These are phyloP conservation scores for Seriola aureovittata DNA, from an alignment of 2,113 vertebrate genomes.

Conservation along the genomic window DNA sequence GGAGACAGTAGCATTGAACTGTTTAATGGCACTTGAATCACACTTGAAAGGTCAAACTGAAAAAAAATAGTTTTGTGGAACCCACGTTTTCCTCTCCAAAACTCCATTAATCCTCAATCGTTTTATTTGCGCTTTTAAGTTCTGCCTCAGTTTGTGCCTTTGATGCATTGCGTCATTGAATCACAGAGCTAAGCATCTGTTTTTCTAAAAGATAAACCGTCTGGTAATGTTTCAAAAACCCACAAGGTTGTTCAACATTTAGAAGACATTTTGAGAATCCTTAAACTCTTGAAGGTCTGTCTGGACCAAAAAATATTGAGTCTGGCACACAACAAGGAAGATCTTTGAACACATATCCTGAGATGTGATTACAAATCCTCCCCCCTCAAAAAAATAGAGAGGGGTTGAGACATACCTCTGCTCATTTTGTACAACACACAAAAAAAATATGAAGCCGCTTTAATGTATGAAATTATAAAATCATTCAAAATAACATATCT, in stretches of 20 bases:
- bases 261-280: slow-evolving; percentile 3
- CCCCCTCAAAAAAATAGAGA: neutral
- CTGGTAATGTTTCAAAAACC: neutral
- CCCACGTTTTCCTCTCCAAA: neutral
- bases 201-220: neutral
- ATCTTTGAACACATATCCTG: neutral
- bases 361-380: neutral
- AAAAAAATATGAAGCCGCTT: neutral
- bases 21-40: slow-evolving; percentile 11
- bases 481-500: neutral
- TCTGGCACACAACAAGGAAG: neutral
- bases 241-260: neutral
- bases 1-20: neutral
- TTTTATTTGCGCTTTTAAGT: neutral
- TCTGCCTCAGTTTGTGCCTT: neutral
- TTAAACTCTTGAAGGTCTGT: neutral
- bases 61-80: neutral
- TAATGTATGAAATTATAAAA: neutral
- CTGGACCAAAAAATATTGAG: neutral
- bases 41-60: neutral
- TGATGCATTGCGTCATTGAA: neutral
- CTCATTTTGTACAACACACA: neutral
- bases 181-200: neutral
- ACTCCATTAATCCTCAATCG: neutral
- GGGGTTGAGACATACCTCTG: neutral